Evolutionary conservation across 2,113 vertebrate genomes (phyloP).

Genomic region (Myrmophylax atrothorax): DNA sequence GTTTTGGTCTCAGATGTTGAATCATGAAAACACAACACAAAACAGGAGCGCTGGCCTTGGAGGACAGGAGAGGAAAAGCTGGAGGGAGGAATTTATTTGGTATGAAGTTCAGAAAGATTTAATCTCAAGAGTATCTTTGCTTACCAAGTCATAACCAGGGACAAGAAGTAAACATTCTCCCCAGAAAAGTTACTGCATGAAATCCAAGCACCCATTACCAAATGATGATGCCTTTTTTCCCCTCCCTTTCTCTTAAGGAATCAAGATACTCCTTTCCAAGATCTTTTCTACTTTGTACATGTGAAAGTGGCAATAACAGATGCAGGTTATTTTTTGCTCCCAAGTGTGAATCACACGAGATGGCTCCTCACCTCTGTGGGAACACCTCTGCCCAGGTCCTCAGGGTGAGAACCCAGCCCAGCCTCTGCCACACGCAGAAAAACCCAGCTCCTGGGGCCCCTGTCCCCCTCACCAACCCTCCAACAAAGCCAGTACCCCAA

Average conservation of each 20-base stretch:
- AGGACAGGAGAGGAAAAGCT: background rate
- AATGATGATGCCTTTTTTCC: fast-evolving
- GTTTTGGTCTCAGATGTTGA: background rate
- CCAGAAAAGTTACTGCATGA: background rate
- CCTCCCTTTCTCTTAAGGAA: background rate
- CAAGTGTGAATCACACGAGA: background rate
- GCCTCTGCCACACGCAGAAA: background rate
- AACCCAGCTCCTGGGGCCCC: fast-evolving
- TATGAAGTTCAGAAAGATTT: background rate
- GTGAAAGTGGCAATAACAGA: background rate
- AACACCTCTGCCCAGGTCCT: background rate
- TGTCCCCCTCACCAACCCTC: background rate
- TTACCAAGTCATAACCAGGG: background rate
- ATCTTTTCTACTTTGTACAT: background rate
- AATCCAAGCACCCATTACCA: background rate
- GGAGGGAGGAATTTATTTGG: background rate
- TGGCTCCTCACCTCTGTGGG: background rate
- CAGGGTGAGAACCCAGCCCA: background rate
- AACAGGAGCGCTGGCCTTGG: background rate
- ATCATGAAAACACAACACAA: background rate
- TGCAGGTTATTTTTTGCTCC: constrained; percentile 42
- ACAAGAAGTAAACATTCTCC: background rate
- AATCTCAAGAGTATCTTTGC: background rate
- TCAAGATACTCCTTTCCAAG: constrained; percentile 30
- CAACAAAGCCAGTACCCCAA: fast-evolving